Percentiles rank a stretch among this genome's conserved stretches.
Evolutionary conservation across 2,113 vertebrate species (phyloP).

Genomic region (Cheilinus undulatus): DNA sequence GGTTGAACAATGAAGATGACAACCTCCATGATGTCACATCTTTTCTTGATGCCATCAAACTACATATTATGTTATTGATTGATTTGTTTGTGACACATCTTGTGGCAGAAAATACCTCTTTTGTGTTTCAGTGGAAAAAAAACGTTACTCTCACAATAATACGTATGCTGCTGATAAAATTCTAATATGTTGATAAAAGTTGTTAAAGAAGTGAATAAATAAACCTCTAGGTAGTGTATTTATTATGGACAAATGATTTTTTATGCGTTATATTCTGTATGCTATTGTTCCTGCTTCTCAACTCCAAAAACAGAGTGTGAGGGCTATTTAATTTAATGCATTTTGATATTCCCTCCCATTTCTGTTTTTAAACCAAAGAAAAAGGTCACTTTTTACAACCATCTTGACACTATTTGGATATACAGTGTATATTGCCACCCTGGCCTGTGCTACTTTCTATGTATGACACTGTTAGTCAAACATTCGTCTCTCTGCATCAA

Average conservation of each 20-base stretch:
- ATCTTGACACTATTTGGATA: not conserved
- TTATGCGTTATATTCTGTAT: too few species aligned
- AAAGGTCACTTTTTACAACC: not conserved
- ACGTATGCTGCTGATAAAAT: not conserved
- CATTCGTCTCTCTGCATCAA: not conserved
- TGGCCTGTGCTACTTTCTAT: not conserved
- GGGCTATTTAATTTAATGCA: too few species aligned
- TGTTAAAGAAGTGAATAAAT: too few species aligned
- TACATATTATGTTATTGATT: not conserved
- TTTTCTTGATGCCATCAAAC: not conserved
- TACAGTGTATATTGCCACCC: not conserved
- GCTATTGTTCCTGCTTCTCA: too few species aligned
- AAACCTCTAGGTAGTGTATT: too few species aligned
- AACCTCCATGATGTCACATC: not conserved
- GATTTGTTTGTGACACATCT: not conserved
- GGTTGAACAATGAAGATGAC: not conserved
- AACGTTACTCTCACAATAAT: not conserved
- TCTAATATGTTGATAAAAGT: not conserved
- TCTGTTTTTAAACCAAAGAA: too few species aligned
- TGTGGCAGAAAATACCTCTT: not conserved
- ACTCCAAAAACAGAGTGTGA: too few species aligned
- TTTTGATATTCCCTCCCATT: too few species aligned
- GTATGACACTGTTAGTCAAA: not conserved
- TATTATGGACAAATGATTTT: too few species aligned
- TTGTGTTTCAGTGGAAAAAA: not conserved